Percentiles rank a stretch among this genome's conserved stretches.
Conservation (phyloP, 2,113 vertebrate genomes). For the Andinoacara biseriatus region DNA sequence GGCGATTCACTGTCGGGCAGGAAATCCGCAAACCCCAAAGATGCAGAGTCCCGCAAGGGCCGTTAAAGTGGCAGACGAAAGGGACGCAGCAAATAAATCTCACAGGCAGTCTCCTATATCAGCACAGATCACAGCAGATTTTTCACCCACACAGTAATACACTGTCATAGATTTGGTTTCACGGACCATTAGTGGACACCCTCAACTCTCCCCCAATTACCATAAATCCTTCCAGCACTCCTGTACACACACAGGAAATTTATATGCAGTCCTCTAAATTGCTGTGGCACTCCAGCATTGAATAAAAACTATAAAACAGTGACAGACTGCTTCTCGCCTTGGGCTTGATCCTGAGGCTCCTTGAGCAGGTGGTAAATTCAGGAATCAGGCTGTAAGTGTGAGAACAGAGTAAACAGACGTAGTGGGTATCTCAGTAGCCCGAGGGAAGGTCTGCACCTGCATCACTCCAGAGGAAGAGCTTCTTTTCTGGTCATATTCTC, state of each 20-base stretch:
- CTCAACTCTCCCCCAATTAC: slow-evolving; percentile 62
- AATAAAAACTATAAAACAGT: slow-evolving; percentile 39
- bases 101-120: slow-evolving; percentile 24
- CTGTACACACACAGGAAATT: slow-evolving; percentile 55
- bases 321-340: slow-evolving; percentile 24
- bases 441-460: not conserved
- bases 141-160: slow-evolving; percentile 53
- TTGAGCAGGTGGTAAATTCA: slow-evolving; percentile 22
- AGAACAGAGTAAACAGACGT: not conserved
- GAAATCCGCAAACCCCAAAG: slow-evolving; percentile 39
- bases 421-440: not conserved
- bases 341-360: not conserved
- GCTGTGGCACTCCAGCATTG: slow-evolving; percentile 36
- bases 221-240: slow-evolving; percentile 65
- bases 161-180: slow-evolving; percentile 74
- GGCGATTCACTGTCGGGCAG: slow-evolving; percentile 33
- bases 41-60: slow-evolving; percentile 15
- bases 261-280: slow-evolving; percentile 45
- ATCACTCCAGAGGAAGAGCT: not conserved
- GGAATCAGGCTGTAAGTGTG: not conserved
- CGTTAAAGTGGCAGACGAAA: slow-evolving; percentile 38
- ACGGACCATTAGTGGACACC: slow-evolving; percentile 66
- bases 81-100: slow-evolving; percentile 36
- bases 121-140: slow-evolving; percentile 29
- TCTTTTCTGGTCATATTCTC: not conserved